Percentiles rank a stretch among this genome's conserved stretches.
Evolutionary conservation across 2,888 invertebrate genomes (phyloP).

Genomic region (Gastracanthus pulcherrimus): DNA sequence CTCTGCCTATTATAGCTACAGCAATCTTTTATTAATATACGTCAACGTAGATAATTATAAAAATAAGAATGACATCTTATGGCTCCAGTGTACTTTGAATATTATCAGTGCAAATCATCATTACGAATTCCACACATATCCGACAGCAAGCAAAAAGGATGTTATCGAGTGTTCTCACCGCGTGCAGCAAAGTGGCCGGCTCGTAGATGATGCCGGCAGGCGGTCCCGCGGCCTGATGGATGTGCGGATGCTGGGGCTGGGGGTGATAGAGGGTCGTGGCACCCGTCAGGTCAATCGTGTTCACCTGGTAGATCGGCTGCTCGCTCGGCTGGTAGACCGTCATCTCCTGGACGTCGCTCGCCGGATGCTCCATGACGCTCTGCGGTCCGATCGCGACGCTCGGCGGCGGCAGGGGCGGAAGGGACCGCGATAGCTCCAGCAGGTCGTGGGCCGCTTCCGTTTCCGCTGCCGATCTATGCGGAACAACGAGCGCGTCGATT

Average conservation of each 20-base stretch:
- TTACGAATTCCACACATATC: too few relatives aligned
- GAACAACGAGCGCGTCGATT: neutral
- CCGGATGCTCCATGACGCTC: slow-evolving; percentile 77
- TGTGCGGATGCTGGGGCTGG: slow-evolving; percentile 67
- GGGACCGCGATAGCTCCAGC: slow-evolving; percentile 86
- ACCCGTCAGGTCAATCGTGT: slow-evolving; percentile 71
- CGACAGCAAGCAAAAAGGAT: too few relatives aligned
- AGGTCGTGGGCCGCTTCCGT: slow-evolving; percentile 93
- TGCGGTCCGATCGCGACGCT: slow-evolving; percentile 84
- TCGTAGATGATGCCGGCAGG: slow-evolving; percentile 74
- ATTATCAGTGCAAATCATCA: too few relatives aligned
- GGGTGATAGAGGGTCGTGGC: slow-evolving; percentile 69
- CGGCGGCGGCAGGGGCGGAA: slow-evolving; percentile 87
- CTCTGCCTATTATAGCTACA: too few relatives aligned
- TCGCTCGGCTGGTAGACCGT: slow-evolving; percentile 70
- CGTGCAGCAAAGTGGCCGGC: slow-evolving; percentile 61
- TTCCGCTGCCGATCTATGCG: slow-evolving; percentile 83
- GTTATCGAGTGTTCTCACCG: slow-evolving; percentile 23
- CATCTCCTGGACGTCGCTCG: slow-evolving; percentile 74
- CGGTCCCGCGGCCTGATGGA: slow-evolving; percentile 58
- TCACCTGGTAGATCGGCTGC: slow-evolving; percentile 72
- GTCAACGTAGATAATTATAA: too few relatives aligned
- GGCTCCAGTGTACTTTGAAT: too few relatives aligned
- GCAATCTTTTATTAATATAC: too few relatives aligned
- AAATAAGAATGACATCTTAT: too few relatives aligned